Evolutionary conservation across 2,113 vertebrate genomes (phyloP).

Genomic region (Orthonyx spaldingii): DNA sequence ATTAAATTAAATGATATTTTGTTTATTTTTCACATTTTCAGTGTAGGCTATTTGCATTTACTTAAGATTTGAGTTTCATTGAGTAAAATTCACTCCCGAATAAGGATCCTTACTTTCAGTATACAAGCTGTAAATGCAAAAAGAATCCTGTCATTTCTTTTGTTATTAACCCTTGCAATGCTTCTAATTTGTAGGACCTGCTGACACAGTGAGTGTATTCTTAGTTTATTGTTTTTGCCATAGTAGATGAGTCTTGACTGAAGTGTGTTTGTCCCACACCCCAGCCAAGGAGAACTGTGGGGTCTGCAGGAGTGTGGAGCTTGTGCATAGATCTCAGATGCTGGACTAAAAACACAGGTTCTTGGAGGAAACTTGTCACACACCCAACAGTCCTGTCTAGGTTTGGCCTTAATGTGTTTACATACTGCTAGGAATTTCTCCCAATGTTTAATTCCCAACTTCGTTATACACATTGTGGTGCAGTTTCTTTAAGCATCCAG

Average conservation of each 20-base stretch:
- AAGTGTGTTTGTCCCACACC: not conserved
- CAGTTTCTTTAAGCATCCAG: not conserved
- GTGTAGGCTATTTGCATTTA: conserved; percentile 43
- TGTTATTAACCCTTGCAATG: not conserved
- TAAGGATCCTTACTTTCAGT: not conserved
- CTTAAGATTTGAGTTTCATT: conserved; percentile 1
- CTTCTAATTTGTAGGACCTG: not conserved
- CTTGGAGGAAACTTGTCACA: not conserved
- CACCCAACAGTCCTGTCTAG: not conserved
- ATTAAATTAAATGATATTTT: conserved; percentile 74
- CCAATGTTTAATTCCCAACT: not conserved
- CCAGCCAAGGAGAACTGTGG: not conserved
- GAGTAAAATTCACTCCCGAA: not conserved
- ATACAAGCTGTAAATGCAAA: not conserved
- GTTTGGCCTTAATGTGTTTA: not conserved
- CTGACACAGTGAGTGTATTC: not conserved
- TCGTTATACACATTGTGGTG: not conserved
- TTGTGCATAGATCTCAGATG: not conserved
- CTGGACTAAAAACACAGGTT: not conserved
- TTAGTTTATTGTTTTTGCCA: not conserved
- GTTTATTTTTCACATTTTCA: conserved; percentile 68
- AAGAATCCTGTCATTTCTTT: not conserved
- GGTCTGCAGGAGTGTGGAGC: no score
- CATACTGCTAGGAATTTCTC: not conserved
- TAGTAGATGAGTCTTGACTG: not conserved